Conservation (phyloP, 2,113 vertebrate genomes). For the Heptranchias perlo region DNA sequence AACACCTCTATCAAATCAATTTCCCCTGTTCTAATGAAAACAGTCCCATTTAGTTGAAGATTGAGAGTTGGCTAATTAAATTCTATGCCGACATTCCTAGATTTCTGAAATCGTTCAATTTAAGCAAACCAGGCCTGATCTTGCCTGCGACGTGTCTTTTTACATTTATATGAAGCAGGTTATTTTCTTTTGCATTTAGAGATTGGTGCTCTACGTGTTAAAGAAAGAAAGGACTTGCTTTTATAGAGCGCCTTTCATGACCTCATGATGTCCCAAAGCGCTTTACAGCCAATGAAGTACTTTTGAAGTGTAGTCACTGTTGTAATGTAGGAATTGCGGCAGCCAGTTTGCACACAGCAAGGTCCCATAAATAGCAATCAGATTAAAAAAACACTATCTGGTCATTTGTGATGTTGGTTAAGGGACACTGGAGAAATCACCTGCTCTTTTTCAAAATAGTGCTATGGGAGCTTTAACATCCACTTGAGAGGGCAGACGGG, state of each 20-base stretch:
- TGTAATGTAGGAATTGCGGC: neutral
- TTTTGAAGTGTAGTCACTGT: neutral
- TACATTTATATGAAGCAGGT: neutral
- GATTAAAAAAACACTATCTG: neutral
- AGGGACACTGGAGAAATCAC: too few species aligned
- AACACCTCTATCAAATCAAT: too few species aligned
- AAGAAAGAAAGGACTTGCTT: neutral
- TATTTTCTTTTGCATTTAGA: neutral
- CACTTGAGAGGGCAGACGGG: too few species aligned
- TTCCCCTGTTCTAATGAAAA: too few species aligned
- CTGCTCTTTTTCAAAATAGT: too few species aligned
- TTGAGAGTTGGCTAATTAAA: too few species aligned
- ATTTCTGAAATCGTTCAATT: too few species aligned
- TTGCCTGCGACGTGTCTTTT: neutral
- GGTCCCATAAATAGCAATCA: neutral
- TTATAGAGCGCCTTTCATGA: neutral
- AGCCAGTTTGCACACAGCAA: neutral
- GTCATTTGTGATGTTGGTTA: neutral
- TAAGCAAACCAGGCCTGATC: too few species aligned
- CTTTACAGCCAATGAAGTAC: neutral
- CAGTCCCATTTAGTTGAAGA: too few species aligned
- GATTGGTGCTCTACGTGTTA: neutral
- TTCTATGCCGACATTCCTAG: too few species aligned
- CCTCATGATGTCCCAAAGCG: neutral
- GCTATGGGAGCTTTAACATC: too few species aligned